Evolutionary conservation across 1,140 invertebrate genomes (phyloP).

Genomic region (Pristionchus pacificus): DNA sequence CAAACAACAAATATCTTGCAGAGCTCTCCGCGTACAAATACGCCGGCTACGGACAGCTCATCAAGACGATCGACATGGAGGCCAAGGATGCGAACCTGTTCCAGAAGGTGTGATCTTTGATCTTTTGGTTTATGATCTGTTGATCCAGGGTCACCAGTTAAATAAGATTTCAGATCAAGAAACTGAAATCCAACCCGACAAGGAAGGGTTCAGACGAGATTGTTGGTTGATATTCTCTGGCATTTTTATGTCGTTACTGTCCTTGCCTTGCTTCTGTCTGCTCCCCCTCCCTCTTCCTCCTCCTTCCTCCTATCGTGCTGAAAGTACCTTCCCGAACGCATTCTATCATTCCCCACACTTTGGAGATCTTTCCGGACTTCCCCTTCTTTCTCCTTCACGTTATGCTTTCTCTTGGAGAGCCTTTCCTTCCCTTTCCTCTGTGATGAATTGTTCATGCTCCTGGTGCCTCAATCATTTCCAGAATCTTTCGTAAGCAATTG

Average conservation of each 20-base stretch:
- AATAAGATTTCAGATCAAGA: no score
- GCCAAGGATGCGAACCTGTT: slow-evolving; percentile 87
- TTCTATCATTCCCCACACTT: no score
- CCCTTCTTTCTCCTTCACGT: no score
- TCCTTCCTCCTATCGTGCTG: no score
- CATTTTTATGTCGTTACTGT: neutral
- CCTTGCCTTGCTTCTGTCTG: neutral
- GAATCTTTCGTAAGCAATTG: neutral
- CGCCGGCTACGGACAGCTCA: slow-evolving; percentile 93
- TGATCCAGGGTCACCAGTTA: no score
- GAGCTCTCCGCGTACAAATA: slow-evolving; percentile 95
- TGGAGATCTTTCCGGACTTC: no score
- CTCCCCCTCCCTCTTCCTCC: neutral
- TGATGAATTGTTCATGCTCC: neutral
- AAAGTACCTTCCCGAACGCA: no score
- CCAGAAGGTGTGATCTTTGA: slow-evolving; percentile 59
- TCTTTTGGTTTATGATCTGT: neutral
- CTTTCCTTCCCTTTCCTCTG: no score
- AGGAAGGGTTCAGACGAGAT: no score
- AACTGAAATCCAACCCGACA: no score
- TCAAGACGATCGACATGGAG: slow-evolving; percentile 90
- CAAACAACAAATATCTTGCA: no score
- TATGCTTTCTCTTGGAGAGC: no score
- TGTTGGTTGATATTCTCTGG: neutral
- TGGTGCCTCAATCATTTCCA: neutral